These are phyloP conservation scores for Cephalopholis sonnerati DNA, from an alignment of 2,113 vertebrate genomes.

Conservation along the genomic window DNA sequence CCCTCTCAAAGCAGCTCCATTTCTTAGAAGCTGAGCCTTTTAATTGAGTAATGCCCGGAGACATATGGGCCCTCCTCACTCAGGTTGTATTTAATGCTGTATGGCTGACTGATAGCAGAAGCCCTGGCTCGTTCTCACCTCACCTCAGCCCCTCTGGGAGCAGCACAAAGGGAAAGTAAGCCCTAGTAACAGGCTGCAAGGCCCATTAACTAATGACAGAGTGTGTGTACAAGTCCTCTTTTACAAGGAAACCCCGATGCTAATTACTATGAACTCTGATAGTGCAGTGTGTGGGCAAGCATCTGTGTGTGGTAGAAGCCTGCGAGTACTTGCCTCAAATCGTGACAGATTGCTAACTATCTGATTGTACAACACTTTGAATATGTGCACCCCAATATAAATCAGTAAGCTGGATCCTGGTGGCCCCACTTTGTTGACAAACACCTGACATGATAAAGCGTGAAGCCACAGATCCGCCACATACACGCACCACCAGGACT, in stretches of 20 bases:
- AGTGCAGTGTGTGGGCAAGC: constrained; percentile 31
- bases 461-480: background rate
- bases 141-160: constrained; percentile 68
- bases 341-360: constrained; percentile 22
- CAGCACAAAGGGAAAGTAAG: constrained; percentile 59
- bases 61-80: constrained; percentile 69
- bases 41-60: constrained; percentile 68
- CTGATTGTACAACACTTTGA: constrained; percentile 10
- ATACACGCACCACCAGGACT: background rate
- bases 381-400: constrained; percentile 25
- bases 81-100: constrained; percentile 65
- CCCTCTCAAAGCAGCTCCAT: constrained; percentile 44
- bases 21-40: constrained; percentile 64
- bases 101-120: constrained; percentile 68
- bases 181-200: constrained; percentile 72
- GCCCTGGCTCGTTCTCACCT: constrained; percentile 63
- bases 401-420: constrained; percentile 10
- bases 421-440: constrained; percentile 24
- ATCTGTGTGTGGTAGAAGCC: constrained; percentile 47
- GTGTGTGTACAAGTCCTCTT: constrained; percentile 71
- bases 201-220: constrained; percentile 81
- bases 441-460: constrained; percentile 16
- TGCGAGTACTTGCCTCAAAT: constrained; percentile 54
- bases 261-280: constrained; percentile 77
- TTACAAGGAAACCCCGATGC: constrained; percentile 70